phyloP scores from a whole-genome alignment of 1,140 invertebrate species.

The Drosophila pachea region DNA sequence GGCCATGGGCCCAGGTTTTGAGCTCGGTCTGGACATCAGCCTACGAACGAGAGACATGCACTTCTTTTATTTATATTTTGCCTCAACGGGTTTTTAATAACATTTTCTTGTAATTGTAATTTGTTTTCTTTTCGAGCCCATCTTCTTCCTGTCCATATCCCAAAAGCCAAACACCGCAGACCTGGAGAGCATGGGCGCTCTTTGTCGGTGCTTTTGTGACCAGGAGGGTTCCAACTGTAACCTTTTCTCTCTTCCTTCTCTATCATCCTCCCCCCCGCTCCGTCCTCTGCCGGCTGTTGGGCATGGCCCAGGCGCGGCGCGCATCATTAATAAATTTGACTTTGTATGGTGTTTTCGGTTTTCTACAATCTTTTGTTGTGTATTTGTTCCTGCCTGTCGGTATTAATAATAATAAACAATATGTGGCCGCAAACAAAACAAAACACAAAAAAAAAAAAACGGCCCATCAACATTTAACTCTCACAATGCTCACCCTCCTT shows the following conservation, averaged over 20 bases:
- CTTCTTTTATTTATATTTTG: conserved; percentile 57
- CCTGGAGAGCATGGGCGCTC: conserved; percentile 17
- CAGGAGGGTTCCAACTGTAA: conserved; percentile 44
- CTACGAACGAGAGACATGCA: conserved; percentile 47
- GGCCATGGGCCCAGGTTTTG: conserved; percentile 39
- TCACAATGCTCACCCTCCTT: conserved; percentile 10
- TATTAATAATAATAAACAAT: conserved; percentile 78
- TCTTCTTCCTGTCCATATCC: conserved; percentile 38
- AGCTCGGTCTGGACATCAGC: conserved; percentile 37
- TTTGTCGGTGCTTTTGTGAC: conserved; percentile 67
- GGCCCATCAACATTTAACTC: conserved; percentile 39
- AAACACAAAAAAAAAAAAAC: no score
- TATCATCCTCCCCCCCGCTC: conserved; percentile 13
- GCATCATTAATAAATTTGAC: conserved; percentile 74
- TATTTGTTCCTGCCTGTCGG: conserved; percentile 72
- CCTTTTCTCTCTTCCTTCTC: conserved; percentile 51
- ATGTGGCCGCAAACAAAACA: conserved; percentile 42
- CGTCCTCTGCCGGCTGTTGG: conserved; percentile 36
- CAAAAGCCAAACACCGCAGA: conserved; percentile 15
- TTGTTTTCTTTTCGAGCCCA: conserved; percentile 64
- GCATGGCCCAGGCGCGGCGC: conserved; percentile 43
- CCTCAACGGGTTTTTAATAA: conserved; percentile 72
- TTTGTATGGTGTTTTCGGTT: conserved; percentile 56
- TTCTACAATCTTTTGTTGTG: conserved; percentile 68
- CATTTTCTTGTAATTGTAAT: conserved; percentile 79